These are phyloP conservation scores for Limnephilus lunatus DNA, from an alignment of 2,888 invertebrate genomes.

Conservation along the genomic window DNA sequence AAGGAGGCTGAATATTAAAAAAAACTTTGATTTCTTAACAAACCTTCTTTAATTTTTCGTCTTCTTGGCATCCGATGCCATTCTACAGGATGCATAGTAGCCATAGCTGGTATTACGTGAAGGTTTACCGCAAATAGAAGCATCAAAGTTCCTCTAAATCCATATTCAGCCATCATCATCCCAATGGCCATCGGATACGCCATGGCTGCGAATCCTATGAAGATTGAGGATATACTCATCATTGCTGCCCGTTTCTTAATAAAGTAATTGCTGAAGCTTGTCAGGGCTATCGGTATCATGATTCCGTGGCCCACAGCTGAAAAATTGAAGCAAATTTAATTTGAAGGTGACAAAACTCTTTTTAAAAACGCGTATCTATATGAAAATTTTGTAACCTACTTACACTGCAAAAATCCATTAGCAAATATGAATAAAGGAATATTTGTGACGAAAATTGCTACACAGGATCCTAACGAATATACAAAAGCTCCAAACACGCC, in stretches of 20 bases:
- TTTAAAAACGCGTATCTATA: too few relatives aligned
- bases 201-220: conserved; percentile 83
- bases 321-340: conserved; percentile 54
- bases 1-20: neutral
- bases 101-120: conserved; percentile 82
- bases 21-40: conserved; percentile 5
- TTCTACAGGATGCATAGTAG: conserved; percentile 85
- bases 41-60: neutral
- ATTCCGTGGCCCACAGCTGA: conserved; percentile 85
- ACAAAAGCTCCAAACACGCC: conserved; percentile 82
- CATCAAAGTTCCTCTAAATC: conserved; percentile 84
- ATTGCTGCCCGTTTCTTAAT: conserved; percentile 82
- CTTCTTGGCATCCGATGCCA: conserved; percentile 78
- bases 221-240: conserved; percentile 86
- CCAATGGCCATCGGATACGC: conserved; percentile 82
- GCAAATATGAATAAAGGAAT: conserved; percentile 81
- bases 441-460: conserved; percentile 80
- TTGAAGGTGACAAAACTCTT: neutral
- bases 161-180: conserved; percentile 79
- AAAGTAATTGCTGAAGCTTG: conserved; percentile 87
- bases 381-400: conserved; percentile 8
- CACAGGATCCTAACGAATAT: conserved; percentile 80
- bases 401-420: conserved; percentile 82
- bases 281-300: conserved; percentile 84
- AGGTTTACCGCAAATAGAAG: conserved; percentile 82